Evolutionary conservation across 2,797 vertebrate genomes (phyloP).

Genomic region (Sparidentex hasta): DNA sequence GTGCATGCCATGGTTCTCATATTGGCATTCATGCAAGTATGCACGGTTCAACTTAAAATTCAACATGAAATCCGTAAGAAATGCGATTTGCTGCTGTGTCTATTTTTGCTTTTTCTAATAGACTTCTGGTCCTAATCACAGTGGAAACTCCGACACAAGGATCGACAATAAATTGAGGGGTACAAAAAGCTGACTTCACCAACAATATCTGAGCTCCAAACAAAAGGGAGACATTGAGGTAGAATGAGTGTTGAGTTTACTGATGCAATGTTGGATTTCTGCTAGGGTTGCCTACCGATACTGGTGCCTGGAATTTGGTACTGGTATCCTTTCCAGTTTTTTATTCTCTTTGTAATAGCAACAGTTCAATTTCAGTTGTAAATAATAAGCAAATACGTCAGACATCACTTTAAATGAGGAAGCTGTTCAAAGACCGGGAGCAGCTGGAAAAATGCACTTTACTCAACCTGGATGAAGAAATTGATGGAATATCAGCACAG

Average conservation of each 20-base stretch:
- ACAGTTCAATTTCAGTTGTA: no score
- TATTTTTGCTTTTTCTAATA: slow-evolving; percentile 15
- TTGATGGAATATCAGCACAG: no score
- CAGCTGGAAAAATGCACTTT: no score
- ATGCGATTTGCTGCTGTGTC: neutral
- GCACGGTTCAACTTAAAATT: slow-evolving; percentile 1
- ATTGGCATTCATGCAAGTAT: slow-evolving; percentile 41
- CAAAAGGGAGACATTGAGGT: neutral
- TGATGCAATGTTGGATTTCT: slow-evolving; percentile 10
- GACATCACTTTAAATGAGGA: no score
- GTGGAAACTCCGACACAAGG: slow-evolving; percentile 16
- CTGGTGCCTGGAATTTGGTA: no score
- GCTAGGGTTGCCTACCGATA: no score
- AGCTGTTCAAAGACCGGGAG: no score
- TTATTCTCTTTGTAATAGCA: no score
- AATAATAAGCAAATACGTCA: no score
- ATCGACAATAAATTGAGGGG: neutral
- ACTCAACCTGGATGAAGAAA: no score
- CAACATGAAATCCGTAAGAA: slow-evolving; percentile 1
- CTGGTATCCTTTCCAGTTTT: no score
- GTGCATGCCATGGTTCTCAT: slow-evolving; percentile 25
- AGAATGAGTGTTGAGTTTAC: neutral
- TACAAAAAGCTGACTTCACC: neutral
- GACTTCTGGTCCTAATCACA: slow-evolving; percentile 6
- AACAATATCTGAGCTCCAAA: neutral